Evolutionary conservation across 64 coral and sea anemone species (phyloP), one percentile per base, ranked within the genome.

Genomic region (Exaiptasia diaphana): DNA sequence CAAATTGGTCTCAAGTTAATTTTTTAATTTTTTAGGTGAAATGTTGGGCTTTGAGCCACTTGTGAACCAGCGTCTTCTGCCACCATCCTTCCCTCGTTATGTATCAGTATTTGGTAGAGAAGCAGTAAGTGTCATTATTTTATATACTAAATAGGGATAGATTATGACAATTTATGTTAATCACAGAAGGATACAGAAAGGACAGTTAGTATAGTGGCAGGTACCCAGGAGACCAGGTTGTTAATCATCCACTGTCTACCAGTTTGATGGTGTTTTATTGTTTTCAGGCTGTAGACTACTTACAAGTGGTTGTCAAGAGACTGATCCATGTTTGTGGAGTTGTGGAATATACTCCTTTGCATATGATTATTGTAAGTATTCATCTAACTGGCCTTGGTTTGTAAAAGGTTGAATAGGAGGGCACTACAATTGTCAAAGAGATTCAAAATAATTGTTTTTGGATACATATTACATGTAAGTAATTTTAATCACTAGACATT

Each of bases 11-110:
- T n/a, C n/a, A 55, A 18, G 25, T 55, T 14, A 55, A 0, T 0
- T 18, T 7, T 31, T 63, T 34, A 1, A 31, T 35, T 64, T 37
- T 34, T 33, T 33, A 99, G 95, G 85, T 13, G 82, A 62, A 23
- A 99, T 93, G 64, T 79, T 99, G 90, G 95, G 95, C 13, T 99
- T 99, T 85, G 95, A 99, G 69, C 89, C 89, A 23, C 73, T 99
- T 23, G 89, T 85, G 40, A 99, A 99, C 45, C 95, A 99, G 64
- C 67, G 95, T 38, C 65, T 99, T 57, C 85, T 99, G 15, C 95
- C 95, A 23, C 95, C 95, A 52, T 99, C 95, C 9, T 99, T 99
- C 15, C 95, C 95, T 53, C 58, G 95, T 42, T 92, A 99, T 28
- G 90, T 88, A 28, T 84, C 80, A 24, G 91, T 99, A 38, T 89